phyloP scores from a whole-genome alignment of 2,888 invertebrate genomes.

The Lepetodrilus schrolli region DNA sequence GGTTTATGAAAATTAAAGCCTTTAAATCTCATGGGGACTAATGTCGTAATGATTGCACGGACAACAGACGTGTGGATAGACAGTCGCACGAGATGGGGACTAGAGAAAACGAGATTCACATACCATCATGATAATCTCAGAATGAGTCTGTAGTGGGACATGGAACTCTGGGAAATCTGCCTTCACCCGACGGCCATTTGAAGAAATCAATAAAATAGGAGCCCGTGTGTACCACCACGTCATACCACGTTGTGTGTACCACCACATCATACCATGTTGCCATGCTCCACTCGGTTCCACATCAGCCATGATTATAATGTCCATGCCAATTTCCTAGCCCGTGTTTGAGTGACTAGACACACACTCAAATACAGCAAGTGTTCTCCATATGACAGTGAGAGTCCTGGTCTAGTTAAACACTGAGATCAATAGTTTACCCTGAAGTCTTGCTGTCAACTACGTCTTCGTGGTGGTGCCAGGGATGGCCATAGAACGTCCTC shows the following conservation, averaged over 20 bases:
- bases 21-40: slow-evolving; percentile 19
- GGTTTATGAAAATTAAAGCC: slow-evolving; percentile 22
- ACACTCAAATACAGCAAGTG: too few species aligned
- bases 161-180: slow-evolving; percentile 13
- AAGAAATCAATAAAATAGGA: too few species aligned
- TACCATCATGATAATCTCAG: slow-evolving; percentile 6
- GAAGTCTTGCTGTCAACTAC: neutral
- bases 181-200: neutral
- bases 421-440: slow-evolving; percentile 21
- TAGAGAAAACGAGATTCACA: slow-evolving; percentile 1
- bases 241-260: too few species aligned
- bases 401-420: neutral
- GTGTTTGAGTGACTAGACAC: too few species aligned
- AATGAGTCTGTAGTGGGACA: slow-evolving; percentile 3
- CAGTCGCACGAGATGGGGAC: neutral
- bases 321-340: too few species aligned
- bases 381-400: too few species aligned
- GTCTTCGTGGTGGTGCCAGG: neutral
- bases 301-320: too few species aligned
- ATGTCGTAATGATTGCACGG: slow-evolving; percentile 26
- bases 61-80: neutral
- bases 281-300: too few species aligned
- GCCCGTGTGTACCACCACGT: too few species aligned
- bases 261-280: too few species aligned
- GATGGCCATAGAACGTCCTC: neutral